Evolutionary conservation across 2,888 invertebrate genomes (phyloP).

Genomic region (Chironomus tentans): DNA sequence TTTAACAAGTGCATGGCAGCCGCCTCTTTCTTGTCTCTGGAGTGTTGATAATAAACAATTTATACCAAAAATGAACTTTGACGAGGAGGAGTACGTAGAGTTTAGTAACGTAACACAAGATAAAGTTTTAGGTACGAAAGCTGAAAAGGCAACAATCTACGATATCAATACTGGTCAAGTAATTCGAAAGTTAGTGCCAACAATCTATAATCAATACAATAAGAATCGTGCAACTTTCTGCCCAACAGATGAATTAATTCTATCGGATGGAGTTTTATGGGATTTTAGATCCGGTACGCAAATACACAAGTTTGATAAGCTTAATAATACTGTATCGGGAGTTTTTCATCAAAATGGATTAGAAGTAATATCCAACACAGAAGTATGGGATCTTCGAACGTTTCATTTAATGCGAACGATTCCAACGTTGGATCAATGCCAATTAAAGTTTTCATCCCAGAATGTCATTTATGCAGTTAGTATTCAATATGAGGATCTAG

Average conservation of each 20-base stretch:
- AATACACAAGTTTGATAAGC: constrained; percentile 95
- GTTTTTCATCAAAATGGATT: constrained; percentile 93
- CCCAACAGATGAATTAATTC: constrained; percentile 85
- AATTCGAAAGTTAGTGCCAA: constrained; percentile 64
- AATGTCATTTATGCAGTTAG: constrained; percentile 82
- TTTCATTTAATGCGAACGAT: constrained; percentile 91
- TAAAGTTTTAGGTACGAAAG: constrained; percentile 79
- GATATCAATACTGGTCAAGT: constrained; percentile 74
- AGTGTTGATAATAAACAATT: constrained; percentile 39
- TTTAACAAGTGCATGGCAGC: constrained; percentile 75
- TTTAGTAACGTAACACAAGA: constrained; percentile 82
- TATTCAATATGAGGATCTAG: constrained; percentile 60
- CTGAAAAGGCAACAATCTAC: constrained; percentile 61
- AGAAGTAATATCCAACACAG: constrained; percentile 94
- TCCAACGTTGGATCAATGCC: constrained; percentile 82
- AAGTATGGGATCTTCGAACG: constrained; percentile 96
- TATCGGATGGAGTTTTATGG: constrained; percentile 93
- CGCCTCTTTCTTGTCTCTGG: constrained; percentile 54
- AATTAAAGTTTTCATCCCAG: constrained; percentile 77
- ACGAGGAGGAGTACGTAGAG: constrained; percentile 83
- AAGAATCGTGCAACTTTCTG: constrained; percentile 92
- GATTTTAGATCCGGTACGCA: constrained; percentile 79
- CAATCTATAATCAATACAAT: constrained; percentile 84
- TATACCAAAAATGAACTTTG: constrained; percentile 55
- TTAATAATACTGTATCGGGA: constrained; percentile 90